Evolutionary conservation across 2,888 invertebrate genomes (phyloP).

Genomic region (Cotesia congregata): DNA sequence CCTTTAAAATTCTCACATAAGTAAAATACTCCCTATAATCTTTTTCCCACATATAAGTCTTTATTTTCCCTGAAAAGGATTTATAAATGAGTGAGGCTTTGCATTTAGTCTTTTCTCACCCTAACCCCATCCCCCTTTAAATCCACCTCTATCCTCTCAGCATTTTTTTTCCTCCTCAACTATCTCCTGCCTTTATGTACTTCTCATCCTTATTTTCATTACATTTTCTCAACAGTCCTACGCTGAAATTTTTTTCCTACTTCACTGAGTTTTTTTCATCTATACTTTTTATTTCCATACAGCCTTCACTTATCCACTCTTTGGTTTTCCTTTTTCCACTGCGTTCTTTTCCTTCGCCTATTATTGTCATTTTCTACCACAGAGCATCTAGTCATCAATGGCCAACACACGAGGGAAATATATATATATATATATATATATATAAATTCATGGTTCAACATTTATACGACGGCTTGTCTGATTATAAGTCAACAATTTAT

Average conservation of each 20-base stretch:
- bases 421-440: background rate
- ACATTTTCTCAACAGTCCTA: conserved; percentile 41
- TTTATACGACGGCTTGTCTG: background rate
- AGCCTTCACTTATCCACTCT: conserved; percentile 32
- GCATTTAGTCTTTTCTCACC: conserved; percentile 19
- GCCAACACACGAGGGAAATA: background rate
- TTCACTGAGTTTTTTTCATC: conserved; percentile 51
- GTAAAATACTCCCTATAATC: background rate
- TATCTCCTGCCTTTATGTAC: conserved; percentile 23
- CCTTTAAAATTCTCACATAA: background rate
- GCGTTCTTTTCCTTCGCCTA: conserved; percentile 26
- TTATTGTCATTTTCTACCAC: conserved; percentile 23
- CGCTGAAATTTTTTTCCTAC: conserved; percentile 59
- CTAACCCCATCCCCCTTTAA: conserved; percentile 19
- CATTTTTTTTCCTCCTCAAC: conserved; percentile 15
- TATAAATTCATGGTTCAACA: conserved; percentile 19
- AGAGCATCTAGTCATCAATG: conserved; percentile 33
- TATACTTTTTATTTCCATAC: conserved; percentile 22
- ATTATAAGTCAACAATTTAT: conserved; percentile 1
- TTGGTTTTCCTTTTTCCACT: conserved; percentile 34
- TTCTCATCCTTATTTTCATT: conserved; percentile 17
- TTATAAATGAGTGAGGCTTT: conserved; percentile 35
- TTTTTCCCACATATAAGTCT: background rate
- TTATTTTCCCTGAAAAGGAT: conserved; percentile 21
- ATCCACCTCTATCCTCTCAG: conserved; percentile 16